Base-by-base conservation (phyloP, 2,113 vertebrate genomes). In the Aix galericulata region DNA sequence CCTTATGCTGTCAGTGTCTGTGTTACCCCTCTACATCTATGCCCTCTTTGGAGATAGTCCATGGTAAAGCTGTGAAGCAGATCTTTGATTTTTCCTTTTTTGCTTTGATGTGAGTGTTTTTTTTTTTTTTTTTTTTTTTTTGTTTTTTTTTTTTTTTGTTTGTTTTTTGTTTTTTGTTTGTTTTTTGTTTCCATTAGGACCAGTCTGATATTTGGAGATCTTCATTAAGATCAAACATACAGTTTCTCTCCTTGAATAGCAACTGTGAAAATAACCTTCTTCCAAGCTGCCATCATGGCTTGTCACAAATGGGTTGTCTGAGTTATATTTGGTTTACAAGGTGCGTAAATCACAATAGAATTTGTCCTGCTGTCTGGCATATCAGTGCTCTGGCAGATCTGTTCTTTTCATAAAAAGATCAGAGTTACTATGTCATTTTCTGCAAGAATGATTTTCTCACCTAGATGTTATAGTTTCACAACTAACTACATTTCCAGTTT, bases 361-460 rank as follows among this genome's bases (percentile, higher is more conserved):
- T 83, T 86, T 84, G 10, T 16, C 17, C 6, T 83, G 44, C 38
- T 2, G 2, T 74, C 56, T 38, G 59, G 15, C 13, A 20, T 78
- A 38, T 64, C 22, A 53, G 21, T 17, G 55, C n/a, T 71, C 11
- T 4, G 22, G n/a, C 58, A 83, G 75, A 55, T 71, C 67, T 94
- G 91, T 66, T 95, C 92, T 93, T 52, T 86, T 71, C 82, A 78
- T 94, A 67, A 83, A 89, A 88, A 32, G 34, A 56, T 83, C 38
- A 34, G 86, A 84, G 63, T 91, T 93, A 46, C 50, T 82, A 3
- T 32, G 82, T 88, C 8, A 4, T 68, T 82, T 90, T 95, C 79
- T 87, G 53, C 75, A 95, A 34, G 85, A 91, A 71, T 67, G 13
- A 46, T 86, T 95, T 93, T 95, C 91, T 94, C 75, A 88, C 94